Evolutionary conservation across 2,113 vertebrate genomes (phyloP), one percentile per base, ranked within the genome.

Genomic region (Coregonus clupeaformis): DNA sequence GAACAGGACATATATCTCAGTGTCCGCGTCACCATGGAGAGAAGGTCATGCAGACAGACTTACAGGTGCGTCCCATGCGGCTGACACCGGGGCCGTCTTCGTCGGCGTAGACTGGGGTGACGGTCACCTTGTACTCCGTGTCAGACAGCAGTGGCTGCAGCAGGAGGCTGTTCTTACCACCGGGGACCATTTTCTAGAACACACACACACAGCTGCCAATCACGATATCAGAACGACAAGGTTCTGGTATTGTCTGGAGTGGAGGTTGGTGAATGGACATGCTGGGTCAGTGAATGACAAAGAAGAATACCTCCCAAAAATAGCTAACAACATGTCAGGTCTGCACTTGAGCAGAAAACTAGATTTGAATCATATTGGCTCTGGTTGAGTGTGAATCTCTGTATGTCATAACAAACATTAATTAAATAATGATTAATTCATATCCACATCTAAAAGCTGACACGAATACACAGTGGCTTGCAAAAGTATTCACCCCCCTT

Each of bases 141-240:
- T 96, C 90, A 0, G 97, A 87, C n/a, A 94, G 91, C 72, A 98
- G 90, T 3, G 94, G 83, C 79, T 95, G 96, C 77, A 98, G 91
- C 0, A 96, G 75, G 70, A 97, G 80, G 7, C 80, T 90, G 78
- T 66, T 96, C 87, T 96, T 94, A 3, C 72, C 90, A 2, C 88
- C 84, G 0, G 95, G 92, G 9, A 97, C 94, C 76, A 94, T 90
- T 71, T 79, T 87, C 91, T 92, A 86, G 0, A 74, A 70, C 20
- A 65, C 57, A 69, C n/a, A 32, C 63, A 57, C 32, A 25, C 42
- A 47, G 5, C 7, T 22, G 20, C 57, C 57, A n/a, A 60, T 60
- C 18, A 22, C 5, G 24, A 60, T n/a, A 22, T 2, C 2, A 60
- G 57, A 1, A 60, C 57, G 2, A 63, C 13, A 63, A 22, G 57